Evolutionary conservation across 1,140 invertebrate species (phyloP), one percentile per base, ranked within the genome.

Genomic region (Tenebrio molitor): DNA sequence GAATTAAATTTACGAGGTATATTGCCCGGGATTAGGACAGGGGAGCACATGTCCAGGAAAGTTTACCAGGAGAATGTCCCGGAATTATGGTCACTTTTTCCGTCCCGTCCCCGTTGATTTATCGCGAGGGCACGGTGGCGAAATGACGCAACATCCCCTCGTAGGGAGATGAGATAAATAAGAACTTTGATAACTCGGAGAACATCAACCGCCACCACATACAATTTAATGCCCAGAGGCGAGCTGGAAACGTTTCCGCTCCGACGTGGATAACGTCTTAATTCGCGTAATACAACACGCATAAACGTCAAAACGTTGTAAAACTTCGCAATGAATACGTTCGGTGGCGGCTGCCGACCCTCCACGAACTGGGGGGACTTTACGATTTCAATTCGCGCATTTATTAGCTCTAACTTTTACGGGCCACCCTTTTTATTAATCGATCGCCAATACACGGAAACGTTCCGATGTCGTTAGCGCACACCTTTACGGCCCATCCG

Each of bases 361-460:
- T 58, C 23, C 14, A 58, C 50, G 29, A 58, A 58, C 23, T 58
- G 15, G 5, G 15, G 5, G 12, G 29, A 58, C 12, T 58, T 58
- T 58, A 58, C 50, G 50, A 29, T 25, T 58, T 58, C 50, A 58
- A 58, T 58, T 58, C 50, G 50, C 7, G 19, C 23, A 58, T 58
- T 58, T 58, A 58, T 23, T 29, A 58, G 50, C 50, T 7, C n/a
- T 58, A 58, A 58, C 50, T 58, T 58, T 58, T 58, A 58, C 23
- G 50, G 50, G 10, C 50, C 21, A 12, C 50, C 21, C 23, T n/a
- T 25, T 58, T 58, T 58, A n/a, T n/a, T n/a, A n/a, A n/a, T 58
- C 29, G 29, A 58, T 58, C 21, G 23, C 21, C 23, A 29, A 58
- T 58, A 58, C 29, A 58, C 29, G 50, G 14, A 29, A 58, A 58